These are phyloP conservation scores for Arenaria interpres DNA, from an alignment of 2,113 vertebrate species.

Conservation along the genomic window DNA sequence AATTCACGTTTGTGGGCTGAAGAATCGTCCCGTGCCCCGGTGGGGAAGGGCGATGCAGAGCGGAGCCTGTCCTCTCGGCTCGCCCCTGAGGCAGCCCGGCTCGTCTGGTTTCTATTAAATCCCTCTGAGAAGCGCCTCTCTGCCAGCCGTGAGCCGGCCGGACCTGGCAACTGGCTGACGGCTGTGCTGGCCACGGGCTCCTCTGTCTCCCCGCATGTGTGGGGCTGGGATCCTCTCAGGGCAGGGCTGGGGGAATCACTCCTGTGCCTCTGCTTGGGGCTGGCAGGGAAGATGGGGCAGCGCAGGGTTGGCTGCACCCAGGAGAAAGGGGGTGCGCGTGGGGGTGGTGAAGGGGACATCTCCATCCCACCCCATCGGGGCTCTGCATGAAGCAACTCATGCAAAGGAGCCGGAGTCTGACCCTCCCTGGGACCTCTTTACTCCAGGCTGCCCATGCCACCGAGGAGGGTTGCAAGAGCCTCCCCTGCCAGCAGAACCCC, in stretches of 20 bases:
- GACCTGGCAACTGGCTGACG: background rate
- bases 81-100: background rate
- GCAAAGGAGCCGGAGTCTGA: background rate
- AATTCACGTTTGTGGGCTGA: background rate
- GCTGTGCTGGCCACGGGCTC: fast-evolving
- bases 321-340: background rate
- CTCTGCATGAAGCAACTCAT: background rate
- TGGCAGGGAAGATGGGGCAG: background rate
- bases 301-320: fast-evolving
- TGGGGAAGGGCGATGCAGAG: background rate
- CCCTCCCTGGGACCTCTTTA: background rate
- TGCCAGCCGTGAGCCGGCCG: background rate
- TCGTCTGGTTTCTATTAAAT: background rate
- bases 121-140: background rate
- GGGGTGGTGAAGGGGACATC: fast-evolving
- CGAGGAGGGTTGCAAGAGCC: background rate
- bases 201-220: fast-evolving
- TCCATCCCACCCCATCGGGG: fast-evolving
- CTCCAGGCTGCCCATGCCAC: fast-evolving
- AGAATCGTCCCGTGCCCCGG: fast-evolving
- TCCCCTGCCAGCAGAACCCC: background rate
- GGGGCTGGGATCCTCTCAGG: background rate
- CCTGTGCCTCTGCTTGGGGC: background rate
- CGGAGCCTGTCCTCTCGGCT: background rate
- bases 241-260: background rate